A percentile compares a stretch with the other conserved stretches of the same genome.
Evolutionary conservation across 1,140 invertebrate genomes (phyloP).

Genomic region (Bombus polaris): DNA sequence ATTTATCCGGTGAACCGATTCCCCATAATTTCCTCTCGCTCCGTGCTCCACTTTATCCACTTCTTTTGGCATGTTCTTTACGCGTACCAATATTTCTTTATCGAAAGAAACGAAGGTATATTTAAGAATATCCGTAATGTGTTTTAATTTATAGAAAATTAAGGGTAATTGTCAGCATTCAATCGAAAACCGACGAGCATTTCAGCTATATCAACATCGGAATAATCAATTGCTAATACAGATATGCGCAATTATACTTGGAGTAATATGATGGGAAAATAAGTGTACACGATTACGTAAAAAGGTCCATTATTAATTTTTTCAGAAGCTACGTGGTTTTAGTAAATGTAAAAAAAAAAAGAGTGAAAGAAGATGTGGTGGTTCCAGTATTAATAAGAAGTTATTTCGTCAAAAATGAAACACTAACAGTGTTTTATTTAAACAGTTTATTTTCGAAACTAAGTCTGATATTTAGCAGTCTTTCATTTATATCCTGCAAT

Average conservation of each 20-base stretch:
- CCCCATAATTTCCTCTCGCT: constrained; percentile 11
- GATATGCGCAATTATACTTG: not conserved
- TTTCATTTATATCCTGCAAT: too few species aligned
- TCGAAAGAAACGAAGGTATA: not conserved
- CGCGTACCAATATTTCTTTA: not conserved
- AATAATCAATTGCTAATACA: not conserved
- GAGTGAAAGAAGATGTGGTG: not conserved
- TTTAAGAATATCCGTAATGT: not conserved
- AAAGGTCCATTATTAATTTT: too few species aligned
- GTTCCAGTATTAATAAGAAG: not conserved
- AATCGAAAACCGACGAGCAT: not conserved
- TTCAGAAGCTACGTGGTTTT: too few species aligned
- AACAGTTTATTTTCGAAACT: not conserved
- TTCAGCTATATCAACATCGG: not conserved
- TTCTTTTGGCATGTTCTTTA: not conserved
- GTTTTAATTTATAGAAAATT: not conserved
- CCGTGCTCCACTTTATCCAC: not conserved
- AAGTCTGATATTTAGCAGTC: not conserved
- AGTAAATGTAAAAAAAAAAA: too few species aligned
- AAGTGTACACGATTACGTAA: too few species aligned
- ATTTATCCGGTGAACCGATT: constrained; percentile 33
- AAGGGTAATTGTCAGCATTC: not conserved
- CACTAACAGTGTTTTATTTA: not conserved
- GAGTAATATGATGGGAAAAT: too few species aligned
- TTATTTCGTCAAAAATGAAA: not conserved